Conservation (phyloP, 2,113 vertebrate species). For the Lepus timidus region DNA sequence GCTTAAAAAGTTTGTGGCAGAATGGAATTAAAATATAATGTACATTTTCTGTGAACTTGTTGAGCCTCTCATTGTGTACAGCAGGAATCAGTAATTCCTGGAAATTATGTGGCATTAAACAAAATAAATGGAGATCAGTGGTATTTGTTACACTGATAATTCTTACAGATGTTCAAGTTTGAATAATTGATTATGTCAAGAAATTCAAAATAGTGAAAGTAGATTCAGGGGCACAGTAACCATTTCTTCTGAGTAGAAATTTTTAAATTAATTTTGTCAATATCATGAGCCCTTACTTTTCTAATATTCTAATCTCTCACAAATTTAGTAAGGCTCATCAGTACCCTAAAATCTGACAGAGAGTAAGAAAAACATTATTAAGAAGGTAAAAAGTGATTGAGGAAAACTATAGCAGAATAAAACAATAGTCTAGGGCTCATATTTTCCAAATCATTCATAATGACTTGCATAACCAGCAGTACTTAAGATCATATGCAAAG, state of each 20-base stretch:
- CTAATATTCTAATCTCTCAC: neutral
- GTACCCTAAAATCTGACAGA: neutral
- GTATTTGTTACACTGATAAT: conserved; percentile 47
- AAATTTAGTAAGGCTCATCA: conserved; percentile 36
- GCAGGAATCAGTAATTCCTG: conserved; percentile 25
- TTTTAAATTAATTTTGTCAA: conserved; percentile 50
- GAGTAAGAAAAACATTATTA: conserved; percentile 46
- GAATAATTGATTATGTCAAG: conserved; percentile 34
- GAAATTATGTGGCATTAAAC: conserved; percentile 28
- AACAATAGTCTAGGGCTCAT: neutral
- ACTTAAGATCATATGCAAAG: conserved; percentile 4
- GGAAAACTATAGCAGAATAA: conserved; percentile 55
- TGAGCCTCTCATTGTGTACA: neutral
- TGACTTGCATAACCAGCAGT: neutral
- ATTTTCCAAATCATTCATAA: conserved; percentile 50
- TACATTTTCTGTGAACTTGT: no score
- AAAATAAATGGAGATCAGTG: conserved; percentile 44
- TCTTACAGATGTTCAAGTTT: conserved; percentile 51
- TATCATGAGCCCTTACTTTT: conserved; percentile 22
- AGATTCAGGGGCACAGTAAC: neutral
- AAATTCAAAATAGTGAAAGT: conserved; percentile 42
- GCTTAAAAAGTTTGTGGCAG: no score
- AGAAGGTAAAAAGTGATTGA: neutral
- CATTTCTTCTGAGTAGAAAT: conserved; percentile 30
- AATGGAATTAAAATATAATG: no score